Base-by-base conservation (phyloP, 1,140 invertebrate genomes). In the Sycobia sp. region DNA sequence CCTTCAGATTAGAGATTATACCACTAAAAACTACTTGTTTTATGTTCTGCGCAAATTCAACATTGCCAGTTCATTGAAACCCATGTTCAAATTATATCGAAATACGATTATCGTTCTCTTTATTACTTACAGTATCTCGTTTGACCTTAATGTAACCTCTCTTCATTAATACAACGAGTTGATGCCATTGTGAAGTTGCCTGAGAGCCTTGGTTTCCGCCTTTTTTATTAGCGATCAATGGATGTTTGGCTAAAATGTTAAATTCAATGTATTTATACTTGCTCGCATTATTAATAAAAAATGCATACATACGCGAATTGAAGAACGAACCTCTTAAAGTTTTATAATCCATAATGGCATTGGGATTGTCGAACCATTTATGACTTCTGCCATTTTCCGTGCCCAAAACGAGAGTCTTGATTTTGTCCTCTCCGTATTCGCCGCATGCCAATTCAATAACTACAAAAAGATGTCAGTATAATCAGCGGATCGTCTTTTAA, bases 371-470 rank as follows among this genome's bases (percentile, higher is more conserved):
- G 58, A 92, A 91, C 88, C 89, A 93, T 11, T 84, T 79, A 2
- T 88, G 67, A 61, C 79, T 85, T 71, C 81, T 85, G 4, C 93
- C 93, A 72, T 93, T 94, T 64, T 89, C 83, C 0, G 90, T 87
- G 57, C 87, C 89, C 3, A 82, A 78, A 5, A 90, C 89, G 57
- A 97, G 83, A 22, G 84, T 77, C 22, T 87, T 77, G 3, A 94
- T 87, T 80, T 88, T 94, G 70, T 89, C 90, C 18, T 90, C 86
- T 0, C 94, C 95, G 69, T 95, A 92, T 76, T 97, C 94, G 0
- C 90, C 93, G 65, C 91, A 92, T 0, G 94, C 91, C 67, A 96
- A 81, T 82, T 96, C 94, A 72, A 96, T 95, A 13, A 91, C 90
- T 91, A n/a, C 14, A 51, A 53, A 14, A 14, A 38, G 29, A 32